These are phyloP conservation scores for Notocelia uddmanniana DNA, from an alignment of 2,888 invertebrate species.

Conservation along the genomic window DNA sequence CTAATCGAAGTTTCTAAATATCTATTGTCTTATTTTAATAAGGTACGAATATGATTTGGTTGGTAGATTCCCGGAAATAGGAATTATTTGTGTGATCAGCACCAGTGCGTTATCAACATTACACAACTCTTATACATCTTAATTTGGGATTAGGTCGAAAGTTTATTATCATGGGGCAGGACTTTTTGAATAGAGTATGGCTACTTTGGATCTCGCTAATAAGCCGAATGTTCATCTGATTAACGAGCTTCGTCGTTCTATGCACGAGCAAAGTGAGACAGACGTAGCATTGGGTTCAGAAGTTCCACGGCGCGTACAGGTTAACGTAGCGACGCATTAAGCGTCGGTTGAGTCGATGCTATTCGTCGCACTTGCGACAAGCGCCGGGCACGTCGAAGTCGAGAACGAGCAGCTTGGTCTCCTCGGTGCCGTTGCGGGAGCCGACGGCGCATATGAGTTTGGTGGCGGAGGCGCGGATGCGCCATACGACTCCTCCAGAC, in stretches of 20 bases:
- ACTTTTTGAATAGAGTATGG: background rate
- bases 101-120: background rate
- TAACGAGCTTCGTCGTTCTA: constrained; percentile 27
- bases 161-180: background rate
- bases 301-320: constrained; percentile 80
- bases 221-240: background rate
- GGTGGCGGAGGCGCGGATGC: constrained; percentile 97
- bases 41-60: background rate
- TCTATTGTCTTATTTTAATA: background rate
- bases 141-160: background rate
- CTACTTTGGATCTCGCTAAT: background rate
- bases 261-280: constrained; percentile 13
- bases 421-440: constrained; percentile 99
- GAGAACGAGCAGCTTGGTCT: constrained; percentile 98
- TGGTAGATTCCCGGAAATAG: background rate
- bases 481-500: constrained; percentile 99
- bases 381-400: constrained; percentile 96
- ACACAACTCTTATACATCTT: constrained; percentile 1
- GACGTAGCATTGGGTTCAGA: constrained; percentile 55
- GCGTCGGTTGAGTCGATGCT: constrained; percentile 82
- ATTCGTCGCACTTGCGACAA: constrained; percentile 86
- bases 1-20: background rate
- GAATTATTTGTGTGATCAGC: background rate
- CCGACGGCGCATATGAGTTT: constrained; percentile 99
- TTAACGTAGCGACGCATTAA: constrained; percentile 77